Percentiles rank a stretch among this genome's conserved stretches.
Conservation (phyloP, 1,140 invertebrate genomes). For the Pantala flavescens region DNA sequence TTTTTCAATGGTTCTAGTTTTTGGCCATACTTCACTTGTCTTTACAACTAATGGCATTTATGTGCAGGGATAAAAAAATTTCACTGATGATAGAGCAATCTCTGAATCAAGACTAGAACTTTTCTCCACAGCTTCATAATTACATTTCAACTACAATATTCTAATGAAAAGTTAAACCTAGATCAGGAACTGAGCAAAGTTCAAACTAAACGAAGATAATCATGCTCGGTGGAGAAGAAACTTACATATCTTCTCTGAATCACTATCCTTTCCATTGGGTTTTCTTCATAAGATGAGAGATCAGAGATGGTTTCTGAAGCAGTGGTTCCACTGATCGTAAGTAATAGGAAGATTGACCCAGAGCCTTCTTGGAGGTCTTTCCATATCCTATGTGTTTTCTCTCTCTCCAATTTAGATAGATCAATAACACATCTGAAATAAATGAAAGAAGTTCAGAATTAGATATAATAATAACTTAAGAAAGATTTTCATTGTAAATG, state of each 20-base stretch:
- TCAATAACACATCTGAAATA: conserved; percentile 70
- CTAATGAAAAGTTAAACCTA: too few species aligned
- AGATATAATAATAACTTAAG: conserved; percentile 13
- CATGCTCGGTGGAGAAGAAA: not conserved
- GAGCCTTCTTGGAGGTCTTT: conserved; percentile 78
- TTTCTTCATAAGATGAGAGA: conserved; percentile 71
- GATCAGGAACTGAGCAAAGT: too few species aligned
- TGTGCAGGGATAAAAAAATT: too few species aligned
- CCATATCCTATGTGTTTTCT: conserved; percentile 84
- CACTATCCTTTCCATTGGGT: conserved; percentile 53
- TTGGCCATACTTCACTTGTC: too few species aligned
- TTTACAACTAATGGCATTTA: too few species aligned
- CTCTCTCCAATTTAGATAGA: conserved; percentile 70
- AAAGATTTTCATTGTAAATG: conserved; percentile 14
- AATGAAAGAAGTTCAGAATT: conserved; percentile 17
- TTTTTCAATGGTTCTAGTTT: too few species aligned
- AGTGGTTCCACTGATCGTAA: conserved; percentile 91
- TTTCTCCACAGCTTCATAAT: too few species aligned
- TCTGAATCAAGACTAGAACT: too few species aligned
- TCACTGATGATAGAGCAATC: too few species aligned
- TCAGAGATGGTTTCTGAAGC: conserved; percentile 86
- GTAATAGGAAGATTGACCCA: conserved; percentile 74
- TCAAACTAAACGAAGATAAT: too few species aligned
- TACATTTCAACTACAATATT: too few species aligned
- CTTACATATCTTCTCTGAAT: conserved; percentile 68